phyloP scores from a whole-genome alignment of 2,888 invertebrate species.

The Bellardia pandia region DNA sequence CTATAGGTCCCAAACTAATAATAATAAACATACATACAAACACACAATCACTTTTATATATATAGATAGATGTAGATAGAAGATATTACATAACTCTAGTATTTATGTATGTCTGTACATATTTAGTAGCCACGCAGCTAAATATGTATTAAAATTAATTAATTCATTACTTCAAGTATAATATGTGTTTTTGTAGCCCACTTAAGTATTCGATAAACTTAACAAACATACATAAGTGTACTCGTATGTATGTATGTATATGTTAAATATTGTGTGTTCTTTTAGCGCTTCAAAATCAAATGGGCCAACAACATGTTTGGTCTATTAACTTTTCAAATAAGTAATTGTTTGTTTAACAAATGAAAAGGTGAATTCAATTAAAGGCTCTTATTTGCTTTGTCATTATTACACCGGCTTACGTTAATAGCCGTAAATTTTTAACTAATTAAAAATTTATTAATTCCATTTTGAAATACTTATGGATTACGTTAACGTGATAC shows the following conservation, averaged over 20 bases:
- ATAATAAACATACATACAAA: no score
- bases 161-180: no score
- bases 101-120: no score
- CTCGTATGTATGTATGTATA: background rate
- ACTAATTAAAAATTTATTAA: slow-evolving; percentile 67
- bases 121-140: no score
- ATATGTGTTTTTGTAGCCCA: no score
- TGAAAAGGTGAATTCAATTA: slow-evolving; percentile 62
- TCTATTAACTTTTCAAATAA: slow-evolving; percentile 55
- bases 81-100: no score
- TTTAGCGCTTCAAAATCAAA: slow-evolving; percentile 33
- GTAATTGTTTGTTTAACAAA: slow-evolving; percentile 58
- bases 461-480: slow-evolving; percentile 56
- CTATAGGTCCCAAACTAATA: no score
- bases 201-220: no score
- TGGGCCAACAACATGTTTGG: slow-evolving; percentile 8
- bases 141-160: no score
- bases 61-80: no score
- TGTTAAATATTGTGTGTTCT: background rate
- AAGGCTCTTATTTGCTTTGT: slow-evolving; percentile 45
- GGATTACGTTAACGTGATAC: slow-evolving; percentile 59
- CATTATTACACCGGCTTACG: slow-evolving; percentile 54
- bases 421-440: slow-evolving; percentile 44
- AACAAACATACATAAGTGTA: background rate
- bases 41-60: no score